These are phyloP conservation scores for Sanderia malayensis DNA, from an alignment of 30 jellyfish, hydroid and myxozoan genomes.

Conservation along the genomic window DNA sequence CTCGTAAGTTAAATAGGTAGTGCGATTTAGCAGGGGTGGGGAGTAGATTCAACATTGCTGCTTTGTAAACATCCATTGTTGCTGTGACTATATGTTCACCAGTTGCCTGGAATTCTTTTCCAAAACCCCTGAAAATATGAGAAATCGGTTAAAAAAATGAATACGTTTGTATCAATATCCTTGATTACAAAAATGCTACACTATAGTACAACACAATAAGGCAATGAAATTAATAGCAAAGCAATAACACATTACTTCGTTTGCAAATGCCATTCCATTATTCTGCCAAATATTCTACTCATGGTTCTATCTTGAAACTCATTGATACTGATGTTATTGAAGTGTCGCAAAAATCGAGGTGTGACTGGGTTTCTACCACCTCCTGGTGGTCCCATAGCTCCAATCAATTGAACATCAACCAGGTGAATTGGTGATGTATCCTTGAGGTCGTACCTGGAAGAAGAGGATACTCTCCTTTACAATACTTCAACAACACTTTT, in stretches of 20 bases:
- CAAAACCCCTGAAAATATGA: constrained; percentile 95
- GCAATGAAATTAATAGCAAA: too few species aligned
- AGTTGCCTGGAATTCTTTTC: constrained; percentile 48
- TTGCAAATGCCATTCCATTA: constrained; percentile 95
- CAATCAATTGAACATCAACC: constrained; percentile 90
- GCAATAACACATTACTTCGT: constrained; percentile 94
- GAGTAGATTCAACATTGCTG: constrained; percentile 80
- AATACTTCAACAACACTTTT: too few species aligned
- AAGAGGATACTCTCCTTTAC: too few species aligned
- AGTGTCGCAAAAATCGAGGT: constrained; percentile 96
- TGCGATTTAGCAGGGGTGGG: constrained; percentile 99
- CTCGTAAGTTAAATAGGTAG: constrained; percentile 90
- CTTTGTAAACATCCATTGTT: constrained; percentile 86
- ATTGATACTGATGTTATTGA: constrained; percentile 87
- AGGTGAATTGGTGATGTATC: constrained; percentile 98
- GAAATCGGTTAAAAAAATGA: too few species aligned
- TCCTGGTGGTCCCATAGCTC: constrained; percentile 99
- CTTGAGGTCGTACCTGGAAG: constrained; percentile 85
- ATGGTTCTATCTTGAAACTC: constrained; percentile 86
- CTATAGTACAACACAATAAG: too few species aligned
- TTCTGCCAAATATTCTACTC: constrained; percentile 84
- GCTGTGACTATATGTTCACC: constrained; percentile 85
- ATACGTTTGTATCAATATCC: too few species aligned
- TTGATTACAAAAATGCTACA: too few species aligned
- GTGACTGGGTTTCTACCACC: constrained; percentile 99